These are phyloP conservation scores for Drosophila azteca DNA, from an alignment of 1,140 invertebrate genomes.

Conservation along the genomic window DNA sequence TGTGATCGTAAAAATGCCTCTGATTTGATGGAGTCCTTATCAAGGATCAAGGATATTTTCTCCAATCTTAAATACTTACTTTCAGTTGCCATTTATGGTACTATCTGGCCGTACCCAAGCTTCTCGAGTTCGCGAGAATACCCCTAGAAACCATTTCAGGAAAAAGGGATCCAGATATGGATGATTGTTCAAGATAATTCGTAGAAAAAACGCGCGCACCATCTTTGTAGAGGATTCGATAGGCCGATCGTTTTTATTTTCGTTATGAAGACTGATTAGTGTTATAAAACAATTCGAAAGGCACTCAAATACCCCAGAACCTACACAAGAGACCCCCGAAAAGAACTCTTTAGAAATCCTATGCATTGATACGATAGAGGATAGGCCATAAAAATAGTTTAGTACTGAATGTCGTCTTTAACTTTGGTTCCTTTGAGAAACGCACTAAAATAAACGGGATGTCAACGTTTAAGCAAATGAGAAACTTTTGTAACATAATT, in stretches of 20 bases:
- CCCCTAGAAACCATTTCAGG: too few relatives aligned
- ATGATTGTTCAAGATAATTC: slow-evolving; percentile 5
- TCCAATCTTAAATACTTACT: too few relatives aligned
- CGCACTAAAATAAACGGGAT: slow-evolving; percentile 66
- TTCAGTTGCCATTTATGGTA: too few relatives aligned
- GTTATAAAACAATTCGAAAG: slow-evolving; percentile 54
- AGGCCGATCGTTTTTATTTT: slow-evolving; percentile 58
- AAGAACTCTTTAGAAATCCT: slow-evolving; percentile 31
- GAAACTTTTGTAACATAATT: slow-evolving; percentile 78
- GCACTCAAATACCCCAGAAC: slow-evolving; percentile 24
- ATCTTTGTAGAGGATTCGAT: slow-evolving; percentile 24
- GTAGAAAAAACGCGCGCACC: slow-evolving; percentile 27
- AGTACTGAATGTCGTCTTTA: slow-evolving; percentile 44
- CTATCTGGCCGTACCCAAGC: too few relatives aligned
- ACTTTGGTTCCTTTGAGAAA: slow-evolving; percentile 76
- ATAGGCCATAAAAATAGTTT: slow-evolving; percentile 59
- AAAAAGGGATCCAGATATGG: too few relatives aligned
- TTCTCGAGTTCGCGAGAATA: too few relatives aligned
- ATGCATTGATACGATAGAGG: slow-evolving; percentile 54
- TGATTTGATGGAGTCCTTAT: too few relatives aligned
- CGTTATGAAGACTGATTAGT: slow-evolving; percentile 78
- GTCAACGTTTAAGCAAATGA: slow-evolving; percentile 45
- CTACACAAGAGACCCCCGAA: not conserved
- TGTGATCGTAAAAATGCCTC: too few relatives aligned
- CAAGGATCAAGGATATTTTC: too few relatives aligned